A percentile compares a stretch with the other conserved stretches of the same genome.
Conservation (phyloP, 2,888 invertebrate species). For the Zootermopsis nevadensis region DNA sequence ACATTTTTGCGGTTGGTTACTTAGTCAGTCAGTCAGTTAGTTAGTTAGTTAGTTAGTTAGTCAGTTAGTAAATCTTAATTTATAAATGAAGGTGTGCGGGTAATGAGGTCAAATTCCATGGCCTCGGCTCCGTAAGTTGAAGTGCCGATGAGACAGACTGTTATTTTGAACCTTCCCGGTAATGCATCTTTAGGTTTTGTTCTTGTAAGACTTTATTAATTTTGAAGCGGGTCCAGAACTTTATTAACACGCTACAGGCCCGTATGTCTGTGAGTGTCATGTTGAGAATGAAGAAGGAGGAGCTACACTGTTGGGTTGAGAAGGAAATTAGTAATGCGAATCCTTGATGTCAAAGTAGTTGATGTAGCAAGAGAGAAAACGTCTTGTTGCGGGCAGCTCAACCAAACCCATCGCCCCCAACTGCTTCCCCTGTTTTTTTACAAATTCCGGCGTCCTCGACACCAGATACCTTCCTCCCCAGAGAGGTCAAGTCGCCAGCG, state of each 20-base stretch:
- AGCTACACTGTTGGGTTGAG: neutral
- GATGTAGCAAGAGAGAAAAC: neutral
- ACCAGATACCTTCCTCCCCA: conserved; percentile 6
- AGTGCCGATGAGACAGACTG: too few relatives aligned
- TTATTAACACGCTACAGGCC: conserved; percentile 7
- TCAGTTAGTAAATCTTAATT: too few relatives aligned
- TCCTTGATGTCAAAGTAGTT: conserved; percentile 29
- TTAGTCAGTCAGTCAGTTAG: too few relatives aligned
- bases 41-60: too few relatives aligned
- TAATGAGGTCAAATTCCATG: too few relatives aligned
- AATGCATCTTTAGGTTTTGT: neutral
- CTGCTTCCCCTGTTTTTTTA: conserved; percentile 1
- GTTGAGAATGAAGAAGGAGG: conserved; percentile 11
- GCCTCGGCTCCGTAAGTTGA: too few relatives aligned
- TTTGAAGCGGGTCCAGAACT: neutral
- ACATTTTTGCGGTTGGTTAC: too few relatives aligned
- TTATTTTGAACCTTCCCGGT: too few relatives aligned
- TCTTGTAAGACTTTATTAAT: conserved; percentile 14
- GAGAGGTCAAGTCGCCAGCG: conserved; percentile 1
- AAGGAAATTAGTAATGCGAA: conserved; percentile 30
- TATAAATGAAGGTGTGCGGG: too few relatives aligned
- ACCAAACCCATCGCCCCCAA: neutral
- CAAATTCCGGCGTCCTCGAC: conserved; percentile 34
- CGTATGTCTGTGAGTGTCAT: conserved; percentile 3
- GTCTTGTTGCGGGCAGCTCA: conserved; percentile 14